Evolutionary conservation across 2,888 invertebrate species (phyloP).

Genomic region (Philhelius pedissequus): DNA sequence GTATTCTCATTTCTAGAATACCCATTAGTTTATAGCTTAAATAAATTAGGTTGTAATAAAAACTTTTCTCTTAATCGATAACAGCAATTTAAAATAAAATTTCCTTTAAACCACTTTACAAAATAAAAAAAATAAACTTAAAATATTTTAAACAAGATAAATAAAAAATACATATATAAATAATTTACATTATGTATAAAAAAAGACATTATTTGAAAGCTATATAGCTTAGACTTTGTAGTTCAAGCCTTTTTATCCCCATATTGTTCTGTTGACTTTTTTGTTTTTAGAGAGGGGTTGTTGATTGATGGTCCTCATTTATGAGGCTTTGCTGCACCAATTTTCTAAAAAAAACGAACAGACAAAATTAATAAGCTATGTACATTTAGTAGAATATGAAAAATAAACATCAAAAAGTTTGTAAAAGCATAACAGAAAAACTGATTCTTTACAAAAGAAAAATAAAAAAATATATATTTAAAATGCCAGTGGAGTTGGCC

Average conservation of each 20-base stretch:
- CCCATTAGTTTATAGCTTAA: neutral
- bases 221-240: neutral
- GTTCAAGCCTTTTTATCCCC: neutral
- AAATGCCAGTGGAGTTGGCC: too few relatives aligned
- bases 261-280: too few relatives aligned
- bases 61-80: neutral
- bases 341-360: neutral
- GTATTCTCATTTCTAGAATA: neutral
- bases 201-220: neutral
- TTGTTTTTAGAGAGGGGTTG: neutral
- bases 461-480: too few relatives aligned
- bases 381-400: too few relatives aligned
- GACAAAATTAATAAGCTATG: neutral
- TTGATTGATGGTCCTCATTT: neutral
- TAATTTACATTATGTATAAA: neutral
- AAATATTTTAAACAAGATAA: neutral
- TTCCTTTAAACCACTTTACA: neutral
- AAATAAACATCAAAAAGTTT: too few relatives aligned
- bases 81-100: neutral
- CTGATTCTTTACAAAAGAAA: too few relatives aligned
- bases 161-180: neutral
- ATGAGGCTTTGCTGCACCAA: neutral
- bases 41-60: neutral
- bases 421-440: too few relatives aligned
- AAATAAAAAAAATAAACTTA: neutral